Evolutionary conservation across 2,888 invertebrate genomes (phyloP).

Genomic region (Dendrolimus pini): DNA sequence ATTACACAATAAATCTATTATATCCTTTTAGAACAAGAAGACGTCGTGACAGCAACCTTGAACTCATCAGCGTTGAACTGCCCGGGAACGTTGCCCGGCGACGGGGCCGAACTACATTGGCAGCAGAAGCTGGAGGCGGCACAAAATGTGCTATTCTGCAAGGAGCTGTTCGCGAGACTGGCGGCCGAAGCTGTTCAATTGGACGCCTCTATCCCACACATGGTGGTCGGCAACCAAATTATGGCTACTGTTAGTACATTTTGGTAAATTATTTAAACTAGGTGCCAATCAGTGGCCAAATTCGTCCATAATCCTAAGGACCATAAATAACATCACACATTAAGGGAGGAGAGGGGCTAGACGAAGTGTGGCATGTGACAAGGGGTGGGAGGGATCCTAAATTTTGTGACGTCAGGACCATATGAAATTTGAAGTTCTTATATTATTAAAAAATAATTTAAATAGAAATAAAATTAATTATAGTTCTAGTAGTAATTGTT

Average conservation of each 20-base stretch:
- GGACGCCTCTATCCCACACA: constrained; percentile 95
- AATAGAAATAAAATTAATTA: too few species aligned
- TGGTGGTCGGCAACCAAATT: constrained; percentile 98
- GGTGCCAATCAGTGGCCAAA: too few species aligned
- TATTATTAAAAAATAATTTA: too few species aligned
- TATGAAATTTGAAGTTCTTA: too few species aligned
- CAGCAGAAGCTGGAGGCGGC: constrained; percentile 97
- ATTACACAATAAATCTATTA: too few species aligned
- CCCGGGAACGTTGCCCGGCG: constrained; percentile 78
- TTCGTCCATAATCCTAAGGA: too few species aligned
- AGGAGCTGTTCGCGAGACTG: constrained; percentile 95
- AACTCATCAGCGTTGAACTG: constrained; percentile 84
- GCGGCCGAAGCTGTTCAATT: constrained; percentile 96
- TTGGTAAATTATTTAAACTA: background rate
- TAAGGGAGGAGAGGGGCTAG: too few species aligned
- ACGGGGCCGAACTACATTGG: constrained; percentile 88
- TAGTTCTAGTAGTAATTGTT: too few species aligned
- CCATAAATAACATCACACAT: too few species aligned
- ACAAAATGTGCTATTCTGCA: constrained; percentile 97
- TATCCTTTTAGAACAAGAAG: constrained; percentile 86
- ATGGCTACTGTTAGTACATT: constrained; percentile 86
- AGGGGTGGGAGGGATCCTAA: too few species aligned
- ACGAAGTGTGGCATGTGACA: too few species aligned
- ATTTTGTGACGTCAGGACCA: too few species aligned
- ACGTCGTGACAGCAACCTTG: constrained; percentile 89